Base-by-base conservation (phyloP, 2,888 invertebrate species). In the Encarsia formosa region DNA sequence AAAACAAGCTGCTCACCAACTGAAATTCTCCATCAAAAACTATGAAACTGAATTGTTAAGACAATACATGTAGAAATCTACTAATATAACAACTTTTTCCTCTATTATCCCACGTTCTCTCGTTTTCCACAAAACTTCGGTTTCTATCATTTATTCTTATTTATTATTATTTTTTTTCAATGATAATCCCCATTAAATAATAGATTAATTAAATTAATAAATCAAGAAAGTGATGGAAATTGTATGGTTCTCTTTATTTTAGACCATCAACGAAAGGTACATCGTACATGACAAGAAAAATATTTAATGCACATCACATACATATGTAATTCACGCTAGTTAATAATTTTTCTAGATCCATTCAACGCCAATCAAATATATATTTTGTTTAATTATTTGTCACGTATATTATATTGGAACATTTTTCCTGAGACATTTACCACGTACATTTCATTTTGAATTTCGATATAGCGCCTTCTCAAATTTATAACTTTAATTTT, bases 281-380 rank as follows among this genome's bases (percentile, higher is more conserved):
- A 56, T 49, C 49, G 42, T 50, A 52, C 49, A 52, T 49, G 46
- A 56, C 56, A 53, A 53, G 49, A 56, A 50, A 49, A 53, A 52
- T 50, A 50, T 48, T 56, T 40, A 50, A 56, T 56, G 50, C 53
- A 56, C 56, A 56, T 47, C 53, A 56, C 43, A 56, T 47, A 52
- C 46, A 56, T 8, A 13, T 41, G 31, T 46, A 52, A 46, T 52
- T 56, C 49, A 56, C 50, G 41, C 39, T 52, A 49, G 13, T 46
- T 37, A 46, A 49, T 31, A 34, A 34, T 50, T 13, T 49, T 49
- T 29, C 37, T 44, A 44, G 35, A 48, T 41, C 44, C 51, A 51
- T 44, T 44, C 44, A 51, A 55, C 54, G 54, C 48, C 54, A 35
- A 48, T 55, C 37, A 34, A 47, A 42, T 34, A 48, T n/a, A n/a